Base-by-base conservation (phyloP, 2,113 vertebrate genomes). In the Heptranchias perlo region DNA sequence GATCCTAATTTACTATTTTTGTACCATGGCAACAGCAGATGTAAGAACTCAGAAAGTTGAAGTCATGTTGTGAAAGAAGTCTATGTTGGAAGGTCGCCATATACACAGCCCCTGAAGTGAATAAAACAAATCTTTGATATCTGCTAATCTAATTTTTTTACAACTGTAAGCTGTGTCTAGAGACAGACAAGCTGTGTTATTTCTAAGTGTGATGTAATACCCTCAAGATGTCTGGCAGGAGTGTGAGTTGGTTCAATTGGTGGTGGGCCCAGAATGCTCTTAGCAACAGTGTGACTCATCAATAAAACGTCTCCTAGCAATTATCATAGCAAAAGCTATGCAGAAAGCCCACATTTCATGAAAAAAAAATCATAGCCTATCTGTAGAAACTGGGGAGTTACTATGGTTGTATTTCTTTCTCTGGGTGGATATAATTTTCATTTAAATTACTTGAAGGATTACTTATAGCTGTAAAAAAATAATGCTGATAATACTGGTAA, bases 301-400 rank as follows among this genome's bases (percentile, higher is more conserved):
- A 95, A 95, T 95, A 95, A 95, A 95, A 95, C 47, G 65, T 95
- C 94, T 95, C 94, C 94, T 95, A 95, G 94, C 94, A 95, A 95
- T 95, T 95, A 95, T 95, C 94, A 95, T 95, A 95, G 94, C 65
- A 95, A 95, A 95, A n/a, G 65, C 65, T 28, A 95, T 49, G 65
- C 94, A 69, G 44, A 52, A 95, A 49, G 65, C 64, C 65, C 94
- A 95, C 94, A 69, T 47, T 69, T 95, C 44, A 65, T 69, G n/a
- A n/a, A n/a, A 65, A 69, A 47, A 69, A 67, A 31, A 62, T 21
- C n/a, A 47, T 64, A 95, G 52, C 44, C 44, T 95, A 31, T 69
- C 47, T 35, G 1, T 52, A 58, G 87, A 58, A 58, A 11, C 35
- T 54, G 44, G 49, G 39, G 64, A 94, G 39, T 67, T 95, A 35